Conservation (phyloP, 2,797 vertebrate species). For the Poecilia wingei region DNA sequence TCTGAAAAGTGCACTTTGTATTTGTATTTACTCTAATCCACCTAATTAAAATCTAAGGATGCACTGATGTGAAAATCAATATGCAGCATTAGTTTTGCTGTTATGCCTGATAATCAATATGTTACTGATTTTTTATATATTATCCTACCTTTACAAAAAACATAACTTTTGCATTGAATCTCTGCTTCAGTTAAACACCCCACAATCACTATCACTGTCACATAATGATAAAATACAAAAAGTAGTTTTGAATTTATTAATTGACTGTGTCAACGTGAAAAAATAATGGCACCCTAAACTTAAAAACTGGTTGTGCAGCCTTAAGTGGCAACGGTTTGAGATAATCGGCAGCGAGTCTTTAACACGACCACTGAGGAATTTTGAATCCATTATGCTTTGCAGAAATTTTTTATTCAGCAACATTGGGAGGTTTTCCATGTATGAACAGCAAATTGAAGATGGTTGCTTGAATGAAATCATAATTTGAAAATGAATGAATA, state of each 20-base stretch:
- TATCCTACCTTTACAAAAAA: too few species aligned
- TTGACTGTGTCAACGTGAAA: neutral
- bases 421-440: neutral
- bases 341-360: neutral
- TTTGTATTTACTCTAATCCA: neutral
- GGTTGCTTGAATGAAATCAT: neutral
- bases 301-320: neutral
- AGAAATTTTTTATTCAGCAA: neutral
- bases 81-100: too few species aligned
- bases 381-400: neutral
- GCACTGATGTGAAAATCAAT: too few species aligned
- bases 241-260: neutral
- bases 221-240: neutral
- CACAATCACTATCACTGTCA: too few species aligned
- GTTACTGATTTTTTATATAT: too few species aligned
- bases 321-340: neutral
- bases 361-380: neutral
- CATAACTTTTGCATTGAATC: too few species aligned
- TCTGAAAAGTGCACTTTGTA: neutral
- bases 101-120: too few species aligned
- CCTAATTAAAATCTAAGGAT: neutral
- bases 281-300: neutral
- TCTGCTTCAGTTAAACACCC: too few species aligned
- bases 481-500: neutral
- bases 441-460: neutral